phyloP scores from a whole-genome alignment of 2,113 vertebrate species.

The Chroicocephalus ridibundus region DNA sequence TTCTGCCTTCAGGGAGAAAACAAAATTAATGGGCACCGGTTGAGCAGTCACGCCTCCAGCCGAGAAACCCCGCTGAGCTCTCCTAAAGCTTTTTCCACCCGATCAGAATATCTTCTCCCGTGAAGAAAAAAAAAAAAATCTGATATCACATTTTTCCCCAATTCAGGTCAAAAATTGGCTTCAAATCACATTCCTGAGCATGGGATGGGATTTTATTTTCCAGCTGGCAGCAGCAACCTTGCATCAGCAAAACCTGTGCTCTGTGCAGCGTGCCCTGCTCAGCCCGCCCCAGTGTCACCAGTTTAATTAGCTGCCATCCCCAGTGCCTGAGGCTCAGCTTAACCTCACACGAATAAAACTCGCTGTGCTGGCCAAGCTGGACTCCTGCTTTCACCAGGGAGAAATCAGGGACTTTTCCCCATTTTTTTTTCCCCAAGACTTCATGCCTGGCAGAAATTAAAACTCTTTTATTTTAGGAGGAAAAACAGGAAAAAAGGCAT shows the following conservation, averaged over 20 bases:
- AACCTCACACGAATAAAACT: background rate
- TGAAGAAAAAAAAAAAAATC: background rate
- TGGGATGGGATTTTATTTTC: background rate
- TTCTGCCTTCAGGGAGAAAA: constrained; percentile 51
- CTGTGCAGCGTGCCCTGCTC: background rate
- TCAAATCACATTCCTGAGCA: background rate
- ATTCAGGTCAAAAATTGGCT: background rate
- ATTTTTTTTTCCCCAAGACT: background rate
- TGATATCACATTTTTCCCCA: background rate
- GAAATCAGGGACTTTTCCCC: background rate
- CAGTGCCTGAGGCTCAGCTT: background rate
- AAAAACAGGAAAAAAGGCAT: background rate
- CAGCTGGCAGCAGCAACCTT: background rate
- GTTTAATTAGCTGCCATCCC: background rate
- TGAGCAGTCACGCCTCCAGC: constrained; percentile 2
- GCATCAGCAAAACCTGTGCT: background rate
- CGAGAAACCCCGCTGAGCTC: background rate
- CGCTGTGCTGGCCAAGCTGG: background rate
- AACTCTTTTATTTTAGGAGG: background rate
- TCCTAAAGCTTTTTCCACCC: background rate
- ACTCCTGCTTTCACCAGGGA: background rate
- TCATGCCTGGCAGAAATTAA: background rate
- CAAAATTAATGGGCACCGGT: constrained; percentile 11
- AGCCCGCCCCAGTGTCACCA: background rate
- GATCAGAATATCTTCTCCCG: background rate